Evolutionary conservation across 2,113 vertebrate genomes (phyloP), one percentile per base, ranked within the genome.

Genomic region (Lates calcarifer): DNA sequence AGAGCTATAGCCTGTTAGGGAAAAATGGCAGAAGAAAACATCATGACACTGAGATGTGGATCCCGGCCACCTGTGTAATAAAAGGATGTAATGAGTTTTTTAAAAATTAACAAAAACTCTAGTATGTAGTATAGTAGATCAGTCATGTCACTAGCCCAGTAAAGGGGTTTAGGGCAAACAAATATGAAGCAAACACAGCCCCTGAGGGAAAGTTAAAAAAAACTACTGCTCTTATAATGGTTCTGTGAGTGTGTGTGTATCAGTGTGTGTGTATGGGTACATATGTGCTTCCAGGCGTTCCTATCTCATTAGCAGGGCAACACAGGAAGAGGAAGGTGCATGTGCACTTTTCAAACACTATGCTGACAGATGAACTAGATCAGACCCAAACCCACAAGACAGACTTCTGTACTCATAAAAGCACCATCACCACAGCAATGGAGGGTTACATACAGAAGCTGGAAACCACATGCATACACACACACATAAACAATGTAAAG

Each of bases 1-100:
- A 99, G 96, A 86, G 98, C 98, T 93, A 99, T 99, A 43, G 98
- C 98, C 98, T 99, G 91, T 81, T 35, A 18, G 58, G 24, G 41
- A 10, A 56, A 62, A 22, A 57, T 6, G 76, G 77, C 1, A 79
- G 24, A 79, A 49, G 5, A 47, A 56, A 43, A 81, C 20, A 74
- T 1, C 13, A 58, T 14, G 29, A 45, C 10, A 51, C 17, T 61
- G 51, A 68, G 43, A 62, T 22, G 26, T 65, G 37, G 31, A 10
- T 29, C 33, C 18, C 29, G 1, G 17, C 31, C 35, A 67, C 8
- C 18, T 68, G 69, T 49, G 41, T 13, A 74, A 63, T 45, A 18
- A 56, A 67, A 56, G 4, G 22, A 47, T 11, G 2, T 22, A 65
- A 4, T 45, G 17, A 76, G 20, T 14, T 33, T 67, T 68, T 43